Evolutionary conservation across 2,113 vertebrate genomes (phyloP), one percentile per base, ranked within the genome.

Genomic region (Prunella fulvescens): DNA sequence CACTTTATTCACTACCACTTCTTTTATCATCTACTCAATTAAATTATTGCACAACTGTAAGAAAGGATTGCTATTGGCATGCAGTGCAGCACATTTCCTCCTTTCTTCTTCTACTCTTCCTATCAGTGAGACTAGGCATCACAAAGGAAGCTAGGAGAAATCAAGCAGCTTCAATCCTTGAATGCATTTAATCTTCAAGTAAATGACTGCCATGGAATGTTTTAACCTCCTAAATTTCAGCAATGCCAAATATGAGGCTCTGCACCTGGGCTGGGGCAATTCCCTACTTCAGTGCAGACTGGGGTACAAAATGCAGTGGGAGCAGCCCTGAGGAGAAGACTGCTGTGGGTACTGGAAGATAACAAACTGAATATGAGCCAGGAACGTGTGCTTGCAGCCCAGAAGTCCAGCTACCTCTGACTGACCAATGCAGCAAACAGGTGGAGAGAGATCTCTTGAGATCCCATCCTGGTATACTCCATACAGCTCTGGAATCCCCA

Each of bases 1-100:
- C 50, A 98, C 97, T 92, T 98, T 98, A 90, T 98, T 98, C 44
- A 98, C 98, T 67, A 99, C 98, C 65, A 99, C 97, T 74, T 98
- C 98, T 93, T 96, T 97, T 91, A 99, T 93, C 33, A 97, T 67
- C 81, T 93, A 80, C 69, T 72, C 35, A 50, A 76, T 80, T 47
- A 88, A 60, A 86, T 42, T 20, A 64, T 86, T 54, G 56, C 23
- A n/a, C 6, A 56, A 24, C 8, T 56, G 35, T 86, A 44, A 88
- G 50, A 91, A 88, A 83, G 18, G 12, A 42, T 20, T 79, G 61
- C 17, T 2, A 0, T 19, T 17, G 9, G 65, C 48, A 79, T 39
- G 11, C 18, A 26, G 7, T 42, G 20, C 39, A 74, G 40, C 11
- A 12, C 6, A 4, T 17, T n/a, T 39, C 14, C 11, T 31, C 12